Conservation (phyloP, 2,797 vertebrate species). For the Falco berigora region DNA sequence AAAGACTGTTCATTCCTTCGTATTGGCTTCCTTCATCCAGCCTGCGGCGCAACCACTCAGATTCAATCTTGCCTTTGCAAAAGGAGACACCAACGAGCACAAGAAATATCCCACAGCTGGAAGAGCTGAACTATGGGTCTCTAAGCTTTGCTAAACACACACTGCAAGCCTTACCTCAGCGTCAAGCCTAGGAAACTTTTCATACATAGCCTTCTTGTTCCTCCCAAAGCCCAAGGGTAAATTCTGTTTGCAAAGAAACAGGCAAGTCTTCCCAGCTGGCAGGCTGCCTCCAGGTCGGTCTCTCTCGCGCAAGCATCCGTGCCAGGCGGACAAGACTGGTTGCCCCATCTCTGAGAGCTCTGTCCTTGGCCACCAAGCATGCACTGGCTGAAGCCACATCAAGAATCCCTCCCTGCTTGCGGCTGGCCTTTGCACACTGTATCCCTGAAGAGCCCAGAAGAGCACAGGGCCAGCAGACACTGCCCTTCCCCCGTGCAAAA, state of each 20-base stretch:
- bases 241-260: not conserved
- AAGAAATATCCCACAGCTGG: not conserved
- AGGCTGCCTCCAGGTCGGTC: not conserved
- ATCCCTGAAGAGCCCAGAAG: not conserved
- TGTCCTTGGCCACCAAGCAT: not conserved
- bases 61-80: not conserved
- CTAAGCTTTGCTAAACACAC: not conserved
- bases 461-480: not conserved
- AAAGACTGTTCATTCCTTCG: not conserved
- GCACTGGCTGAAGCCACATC: not conserved
- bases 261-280: not conserved
- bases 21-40: not conserved
- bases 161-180: not conserved
- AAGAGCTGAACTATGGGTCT: not conserved
- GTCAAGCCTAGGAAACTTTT: not conserved
- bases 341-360: not conserved
- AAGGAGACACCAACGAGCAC: not conserved
- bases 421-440: not conserved
- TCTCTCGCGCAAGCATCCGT: not conserved
- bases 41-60: not conserved
- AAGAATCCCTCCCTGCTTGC: not conserved
- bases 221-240: not conserved
- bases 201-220: not conserved
- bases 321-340: not conserved
- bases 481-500: not conserved